These are phyloP conservation scores for Melopsittacus undulatus DNA, from an alignment of 2,797 vertebrate species.

Conservation along the genomic window DNA sequence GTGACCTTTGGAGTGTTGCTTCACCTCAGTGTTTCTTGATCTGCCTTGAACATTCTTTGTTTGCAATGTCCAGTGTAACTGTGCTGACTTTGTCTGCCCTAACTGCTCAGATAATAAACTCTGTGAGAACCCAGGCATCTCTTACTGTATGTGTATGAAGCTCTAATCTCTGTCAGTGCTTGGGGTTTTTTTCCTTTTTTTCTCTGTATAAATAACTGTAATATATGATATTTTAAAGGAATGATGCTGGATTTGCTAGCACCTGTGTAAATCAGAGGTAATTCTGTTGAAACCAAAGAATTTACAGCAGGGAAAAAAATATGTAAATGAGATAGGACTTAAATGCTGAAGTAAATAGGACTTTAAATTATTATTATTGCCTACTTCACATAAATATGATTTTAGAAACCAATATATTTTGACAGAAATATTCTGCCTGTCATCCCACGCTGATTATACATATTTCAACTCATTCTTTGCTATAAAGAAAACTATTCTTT, in stretches of 20 bases:
- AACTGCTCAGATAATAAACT: conserved; percentile 8
- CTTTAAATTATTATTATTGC: conserved; percentile 54
- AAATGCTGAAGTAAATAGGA: conserved; percentile 36
- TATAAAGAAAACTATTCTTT: conserved; percentile 28
- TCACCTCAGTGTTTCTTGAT: conserved; percentile 26
- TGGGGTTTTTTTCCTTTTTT: background rate
- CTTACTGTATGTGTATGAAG: background rate
- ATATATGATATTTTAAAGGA: background rate
- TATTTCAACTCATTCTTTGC: conserved; percentile 36
- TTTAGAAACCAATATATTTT: conserved; percentile 44
- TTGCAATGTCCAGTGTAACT: background rate
- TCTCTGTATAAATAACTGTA: background rate
- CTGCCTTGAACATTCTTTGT: conserved; percentile 15
- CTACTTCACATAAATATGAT: conserved; percentile 37
- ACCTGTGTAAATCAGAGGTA: conserved; percentile 46
- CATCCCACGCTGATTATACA: background rate
- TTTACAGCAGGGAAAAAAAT: conserved; percentile 22
- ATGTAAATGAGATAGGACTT: conserved; percentile 33
- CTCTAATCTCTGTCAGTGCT: background rate
- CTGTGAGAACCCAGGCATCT: background rate
- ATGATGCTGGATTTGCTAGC: background rate
- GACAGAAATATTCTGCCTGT: conserved; percentile 35
- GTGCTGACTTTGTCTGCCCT: conserved; percentile 10
- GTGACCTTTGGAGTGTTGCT: conserved; percentile 34
- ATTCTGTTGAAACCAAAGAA: conserved; percentile 1